These are phyloP conservation scores for Oreochromis aureus DNA, from an alignment of 2,113 vertebrate species.

Conservation along the genomic window DNA sequence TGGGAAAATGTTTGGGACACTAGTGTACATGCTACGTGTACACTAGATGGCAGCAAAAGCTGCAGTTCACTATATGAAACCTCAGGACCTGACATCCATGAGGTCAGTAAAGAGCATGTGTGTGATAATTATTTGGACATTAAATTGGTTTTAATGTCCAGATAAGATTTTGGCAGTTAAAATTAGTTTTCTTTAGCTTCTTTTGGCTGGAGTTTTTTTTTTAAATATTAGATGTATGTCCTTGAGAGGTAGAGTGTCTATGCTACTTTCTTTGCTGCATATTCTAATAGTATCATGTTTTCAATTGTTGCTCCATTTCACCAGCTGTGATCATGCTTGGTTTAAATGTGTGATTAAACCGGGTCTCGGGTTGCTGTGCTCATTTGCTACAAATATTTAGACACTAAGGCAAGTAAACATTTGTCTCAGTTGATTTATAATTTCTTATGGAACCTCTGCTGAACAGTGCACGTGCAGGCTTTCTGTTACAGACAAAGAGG, in stretches of 20 bases:
- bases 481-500: not conserved
- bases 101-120: not conserved
- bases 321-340: not conserved
- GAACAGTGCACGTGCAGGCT: not conserved
- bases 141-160: not conserved
- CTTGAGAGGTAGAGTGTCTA: not conserved
- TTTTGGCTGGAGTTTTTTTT: not conserved
- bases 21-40: not conserved
- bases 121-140: not conserved
- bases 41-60: conserved; percentile 60
- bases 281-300: not conserved
- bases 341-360: not conserved
- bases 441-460: not conserved
- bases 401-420: not conserved
- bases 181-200: not conserved
- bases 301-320: not conserved
- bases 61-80: not conserved
- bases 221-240: not conserved
- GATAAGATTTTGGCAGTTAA: not conserved
- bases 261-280: not conserved
- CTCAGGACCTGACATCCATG: not conserved
- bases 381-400: not conserved
- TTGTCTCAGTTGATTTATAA: not conserved
- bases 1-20: not conserved
- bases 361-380: not conserved